These are phyloP conservation scores for Therioaphis trifolii DNA, from an alignment of 2,888 invertebrate genomes.

Conservation along the genomic window DNA sequence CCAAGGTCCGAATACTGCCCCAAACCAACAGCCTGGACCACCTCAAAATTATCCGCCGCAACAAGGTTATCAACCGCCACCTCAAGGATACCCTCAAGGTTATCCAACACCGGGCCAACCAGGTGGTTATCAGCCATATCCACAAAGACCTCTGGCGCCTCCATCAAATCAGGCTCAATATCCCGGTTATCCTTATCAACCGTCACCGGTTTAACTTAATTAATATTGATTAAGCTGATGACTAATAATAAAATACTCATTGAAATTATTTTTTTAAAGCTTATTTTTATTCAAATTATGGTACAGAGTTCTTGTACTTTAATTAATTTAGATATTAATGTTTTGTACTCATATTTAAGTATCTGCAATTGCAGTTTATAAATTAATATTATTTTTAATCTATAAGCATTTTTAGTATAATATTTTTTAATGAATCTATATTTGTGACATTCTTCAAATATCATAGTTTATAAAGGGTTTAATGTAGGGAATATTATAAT, in stretches of 20 bases:
- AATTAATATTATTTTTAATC: not conserved
- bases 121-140: constrained; percentile 73
- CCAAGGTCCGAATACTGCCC: constrained; percentile 72
- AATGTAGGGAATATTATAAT: not conserved
- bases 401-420: not conserved
- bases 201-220: constrained; percentile 76
- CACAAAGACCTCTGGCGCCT: constrained; percentile 75
- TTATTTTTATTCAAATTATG: constrained; percentile 12
- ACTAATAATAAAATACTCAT: not conserved
- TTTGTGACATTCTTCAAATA: not conserved
- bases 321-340: not conserved
- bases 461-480: not conserved
- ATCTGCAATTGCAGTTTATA: not conserved
- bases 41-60: constrained; percentile 75
- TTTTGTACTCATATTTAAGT: constrained; percentile 9
- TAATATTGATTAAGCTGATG: not conserved
- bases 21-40: constrained; percentile 73
- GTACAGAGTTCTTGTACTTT: not conserved
- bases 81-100: constrained; percentile 68
- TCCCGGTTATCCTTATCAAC: constrained; percentile 81
- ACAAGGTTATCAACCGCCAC: constrained; percentile 73
- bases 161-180: constrained; percentile 78
- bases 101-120: constrained; percentile 68
- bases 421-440: not conserved
- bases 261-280: constrained; percentile 6